A percentile compares a stretch with the other conserved stretches of the same genome.
phyloP scores from a whole-genome alignment of 2,113 vertebrate genomes.

The Cephalopterus ornatus region DNA sequence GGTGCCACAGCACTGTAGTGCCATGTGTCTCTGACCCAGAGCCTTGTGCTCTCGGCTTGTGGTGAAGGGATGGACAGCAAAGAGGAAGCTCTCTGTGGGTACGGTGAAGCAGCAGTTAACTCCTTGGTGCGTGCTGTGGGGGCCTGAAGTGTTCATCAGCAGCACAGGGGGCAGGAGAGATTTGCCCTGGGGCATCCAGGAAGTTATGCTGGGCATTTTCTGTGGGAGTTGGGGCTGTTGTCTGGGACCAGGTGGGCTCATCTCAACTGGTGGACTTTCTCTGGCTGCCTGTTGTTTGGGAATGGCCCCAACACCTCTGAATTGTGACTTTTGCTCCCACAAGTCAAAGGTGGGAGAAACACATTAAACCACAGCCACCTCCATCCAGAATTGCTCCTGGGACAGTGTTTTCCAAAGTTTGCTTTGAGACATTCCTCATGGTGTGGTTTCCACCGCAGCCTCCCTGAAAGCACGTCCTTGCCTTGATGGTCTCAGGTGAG shows the following conservation, averaged over 20 bases:
- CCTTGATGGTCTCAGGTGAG: neutral
- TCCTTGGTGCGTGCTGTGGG: neutral
- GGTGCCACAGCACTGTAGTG: neutral
- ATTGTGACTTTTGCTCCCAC: neutral
- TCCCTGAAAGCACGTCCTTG: neutral
- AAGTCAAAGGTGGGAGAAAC: neutral
- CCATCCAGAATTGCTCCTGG: neutral
- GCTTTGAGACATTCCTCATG: neutral
- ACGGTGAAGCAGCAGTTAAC: accelerated
- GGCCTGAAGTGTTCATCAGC: neutral
- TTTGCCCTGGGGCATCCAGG: neutral
- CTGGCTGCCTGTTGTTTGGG: neutral
- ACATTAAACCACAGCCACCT: neutral
- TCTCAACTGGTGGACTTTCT: neutral
- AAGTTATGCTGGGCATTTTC: neutral
- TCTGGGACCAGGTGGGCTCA: neutral
- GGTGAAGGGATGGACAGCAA: neutral
- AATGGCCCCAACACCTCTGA: neutral
- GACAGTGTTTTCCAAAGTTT: neutral
- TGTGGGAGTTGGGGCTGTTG: neutral
- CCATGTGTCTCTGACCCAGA: neutral
- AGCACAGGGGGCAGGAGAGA: accelerated
- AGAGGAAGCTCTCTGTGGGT: neutral
- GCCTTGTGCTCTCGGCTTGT: neutral
- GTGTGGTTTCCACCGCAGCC: neutral